Evolutionary conservation across 2,888 invertebrate species (phyloP), one percentile per base, ranked within the genome.

Genomic region (Thelaira solivaga): DNA sequence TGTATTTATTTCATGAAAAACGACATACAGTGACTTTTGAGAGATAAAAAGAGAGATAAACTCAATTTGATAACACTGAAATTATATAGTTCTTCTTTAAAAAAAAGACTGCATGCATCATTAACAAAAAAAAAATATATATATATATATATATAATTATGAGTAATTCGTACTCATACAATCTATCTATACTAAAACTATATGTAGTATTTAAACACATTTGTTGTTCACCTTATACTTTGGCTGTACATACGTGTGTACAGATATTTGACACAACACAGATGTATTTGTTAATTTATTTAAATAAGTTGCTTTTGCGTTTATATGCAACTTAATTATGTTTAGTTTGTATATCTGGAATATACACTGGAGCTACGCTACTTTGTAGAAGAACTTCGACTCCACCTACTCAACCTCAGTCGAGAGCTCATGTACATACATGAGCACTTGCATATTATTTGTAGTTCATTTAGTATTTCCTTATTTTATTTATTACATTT

Each of bases 271-370:
- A 68, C 49, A 77, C 72, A 55, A 67, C 41, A 24, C 39, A 49
- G 18, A 29, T 45, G 22, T 53, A 57, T 29, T 36, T 22, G 64
- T 55, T 71, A 10, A 41, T 31, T 34, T 47, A 39, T 8, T 49
- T 41, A 18, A 72, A 49, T 24, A 34, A 41, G 39, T 69, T 69
- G 26, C 24, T 7, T 31, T n/a, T 57, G n/a, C n/a, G n/a, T n/a
- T n/a, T n/a, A n/a, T n/a, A 68, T 49, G 57, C 73, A 73, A 43
- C 31, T 49, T 10, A 26, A n/a, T 29, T 22, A 36, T 74, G 31
- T 55, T 55, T 59, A 64, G 10, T 73, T 73, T 74, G 78, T 74
- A 74, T 78, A 78, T 78, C 69, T 71, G 78, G 65, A 59, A 71
- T 78, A 78, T 78, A 65, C 69, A 64, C 74, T 39, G 69, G 78